Evolutionary conservation across 2,113 vertebrate species (phyloP).

Genomic region (Gavia stellata): DNA sequence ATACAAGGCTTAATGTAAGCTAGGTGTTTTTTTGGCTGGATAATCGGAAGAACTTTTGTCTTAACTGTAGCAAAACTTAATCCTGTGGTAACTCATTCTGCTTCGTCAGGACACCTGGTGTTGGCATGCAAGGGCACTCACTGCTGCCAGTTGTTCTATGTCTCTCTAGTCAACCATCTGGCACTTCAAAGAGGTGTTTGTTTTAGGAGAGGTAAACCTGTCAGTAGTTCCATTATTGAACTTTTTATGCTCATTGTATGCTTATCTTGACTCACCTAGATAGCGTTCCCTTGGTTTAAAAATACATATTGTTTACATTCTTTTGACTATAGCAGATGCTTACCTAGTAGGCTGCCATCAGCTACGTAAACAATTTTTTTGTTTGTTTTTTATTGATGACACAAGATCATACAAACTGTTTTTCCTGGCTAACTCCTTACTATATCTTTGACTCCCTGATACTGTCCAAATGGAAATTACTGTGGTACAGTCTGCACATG

Average conservation of each 20-base stretch:
- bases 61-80: neutral
- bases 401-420: neutral
- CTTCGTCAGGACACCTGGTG: neutral
- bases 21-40: neutral
- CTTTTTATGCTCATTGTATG: neutral
- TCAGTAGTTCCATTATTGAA: neutral
- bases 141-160: neutral
- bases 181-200: neutral
- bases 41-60: neutral
- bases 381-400: neutral
- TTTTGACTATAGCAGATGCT: neutral
- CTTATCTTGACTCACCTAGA: neutral
- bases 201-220: neutral
- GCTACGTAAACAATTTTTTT: neutral
- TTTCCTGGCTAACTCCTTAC: neutral
- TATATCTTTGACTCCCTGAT: neutral
- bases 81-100: neutral
- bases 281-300: neutral
- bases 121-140: rapidly evolving
- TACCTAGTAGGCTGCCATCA: neutral
- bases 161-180: neutral
- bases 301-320: neutral
- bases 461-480: neutral
- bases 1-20: neutral
- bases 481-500: neutral